Evolutionary conservation across 2,113 vertebrate genomes (phyloP), one percentile per base, ranked within the genome.

Genomic region (Leiothrix lutea): DNA sequence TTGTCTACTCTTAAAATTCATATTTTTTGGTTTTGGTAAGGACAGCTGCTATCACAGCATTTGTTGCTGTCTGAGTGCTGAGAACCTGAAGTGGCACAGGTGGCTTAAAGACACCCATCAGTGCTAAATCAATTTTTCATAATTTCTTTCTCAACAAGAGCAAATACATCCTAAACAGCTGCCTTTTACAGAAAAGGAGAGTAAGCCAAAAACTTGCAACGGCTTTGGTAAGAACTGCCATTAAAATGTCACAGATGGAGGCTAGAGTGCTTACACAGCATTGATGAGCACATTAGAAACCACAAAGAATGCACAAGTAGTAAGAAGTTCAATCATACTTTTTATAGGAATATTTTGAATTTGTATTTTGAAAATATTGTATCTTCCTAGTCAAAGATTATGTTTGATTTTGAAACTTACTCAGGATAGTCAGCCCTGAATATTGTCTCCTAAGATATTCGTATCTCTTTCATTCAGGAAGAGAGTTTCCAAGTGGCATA

Each of bases 351-450:
- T 58, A 31, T 42, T 83, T 86, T 14, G 13, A 47, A 38, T 47
- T 31, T 61, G 14, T 26, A 70, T 66, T 94, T 88, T 80, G 50
- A 70, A 92, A 92, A 88, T 15, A 44, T 3, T 90, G 10, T 48
- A 60, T 28, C 15, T 89, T 71, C 40, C 70, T 44, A 92, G 13
- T 14, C 15, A 86, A 73, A 79, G 15, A 50, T 57, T 45, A 45
- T 70, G 70, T 61, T 75, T 93, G n/a, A 85, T 75, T 90, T 82
- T 58, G 42, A 86, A 75, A 72, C 17, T 73, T 67, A 74, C 14
- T 53, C 38, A 31, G 45, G 75, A 48, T 26, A 45, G 36, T 48
- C 79, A 82, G 36, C 36, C 42, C 25, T 14, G 15, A 75, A 42
- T 87, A 86, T 38, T 86, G 50, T 42, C 38, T 86, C 18, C 21